Evolutionary conservation across 1,140 invertebrate genomes (phyloP).

Genomic region (Anthonomus grandis): DNA sequence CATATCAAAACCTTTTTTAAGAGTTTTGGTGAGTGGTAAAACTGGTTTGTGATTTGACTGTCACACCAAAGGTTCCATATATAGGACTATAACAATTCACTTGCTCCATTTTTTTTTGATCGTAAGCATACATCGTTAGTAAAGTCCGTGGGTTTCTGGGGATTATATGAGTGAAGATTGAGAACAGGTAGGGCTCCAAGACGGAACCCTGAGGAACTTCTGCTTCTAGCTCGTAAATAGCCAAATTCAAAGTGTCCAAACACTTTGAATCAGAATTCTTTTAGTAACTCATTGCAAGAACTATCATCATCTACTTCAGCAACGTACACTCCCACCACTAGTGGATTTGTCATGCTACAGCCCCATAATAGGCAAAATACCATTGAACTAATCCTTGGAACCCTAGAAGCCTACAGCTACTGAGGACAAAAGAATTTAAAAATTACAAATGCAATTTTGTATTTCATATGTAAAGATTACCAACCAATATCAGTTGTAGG

Average conservation of each 20-base stretch:
- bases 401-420: neutral
- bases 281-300: neutral
- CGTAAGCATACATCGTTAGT: too few species aligned
- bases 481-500: neutral
- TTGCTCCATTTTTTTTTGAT: too few species aligned
- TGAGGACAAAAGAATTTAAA: neutral
- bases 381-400: neutral
- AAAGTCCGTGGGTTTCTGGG: too few species aligned
- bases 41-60: too few species aligned
- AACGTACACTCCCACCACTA: neutral
- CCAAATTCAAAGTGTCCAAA: constrained; percentile 11
- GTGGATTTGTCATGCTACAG: neutral
- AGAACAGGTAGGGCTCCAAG: too few species aligned
- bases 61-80: too few species aligned
- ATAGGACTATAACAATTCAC: too few species aligned
- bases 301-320: neutral
- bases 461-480: neutral
- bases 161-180: too few species aligned
- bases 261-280: neutral
- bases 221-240: too few species aligned
- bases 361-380: neutral
- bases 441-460: neutral
- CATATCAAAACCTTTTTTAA: too few species aligned
- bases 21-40: too few species aligned
- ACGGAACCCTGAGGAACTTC: too few species aligned